Percentiles rank a stretch among this genome's conserved stretches.
Conservation (phyloP, 2,888 invertebrate species). For the Pseudococcus longispinus region DNA sequence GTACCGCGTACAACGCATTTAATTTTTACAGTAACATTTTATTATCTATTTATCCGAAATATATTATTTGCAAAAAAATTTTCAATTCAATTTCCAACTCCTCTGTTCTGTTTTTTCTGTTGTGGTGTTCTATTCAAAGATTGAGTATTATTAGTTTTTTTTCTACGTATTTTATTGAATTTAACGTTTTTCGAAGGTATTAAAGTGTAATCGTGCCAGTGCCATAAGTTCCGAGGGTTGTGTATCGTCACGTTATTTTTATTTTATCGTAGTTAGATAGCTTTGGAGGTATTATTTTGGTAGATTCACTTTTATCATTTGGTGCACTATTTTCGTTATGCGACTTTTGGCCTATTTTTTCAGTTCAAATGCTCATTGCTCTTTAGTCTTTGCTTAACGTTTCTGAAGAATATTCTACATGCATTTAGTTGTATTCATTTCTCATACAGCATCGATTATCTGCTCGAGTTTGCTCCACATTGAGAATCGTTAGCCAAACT, state of each 20-base stretch:
- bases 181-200: neutral
- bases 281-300: slow-evolving; percentile 2
- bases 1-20: slow-evolving; percentile 44
- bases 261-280: neutral
- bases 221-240: neutral
- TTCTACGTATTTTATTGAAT: neutral
- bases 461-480: neutral
- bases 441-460: neutral
- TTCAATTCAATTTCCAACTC: neutral
- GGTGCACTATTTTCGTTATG: neutral
- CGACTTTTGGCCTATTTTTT: neutral
- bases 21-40: slow-evolving; percentile 49
- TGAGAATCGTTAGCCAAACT: neutral
- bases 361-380: neutral
- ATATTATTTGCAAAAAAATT: slow-evolving; percentile 42
- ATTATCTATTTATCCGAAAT: slow-evolving; percentile 52
- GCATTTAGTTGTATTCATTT: neutral
- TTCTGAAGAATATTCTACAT: neutral
- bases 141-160: neutral
- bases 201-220: slow-evolving; percentile 2
- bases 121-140: slow-evolving; percentile 46
- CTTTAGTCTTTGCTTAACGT: neutral
- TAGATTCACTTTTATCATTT: slow-evolving; percentile 1
- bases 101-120: slow-evolving; percentile 15
- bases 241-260: neutral